Conservation (phyloP, 2,888 invertebrate species). For the Lottia gigantea region DNA sequence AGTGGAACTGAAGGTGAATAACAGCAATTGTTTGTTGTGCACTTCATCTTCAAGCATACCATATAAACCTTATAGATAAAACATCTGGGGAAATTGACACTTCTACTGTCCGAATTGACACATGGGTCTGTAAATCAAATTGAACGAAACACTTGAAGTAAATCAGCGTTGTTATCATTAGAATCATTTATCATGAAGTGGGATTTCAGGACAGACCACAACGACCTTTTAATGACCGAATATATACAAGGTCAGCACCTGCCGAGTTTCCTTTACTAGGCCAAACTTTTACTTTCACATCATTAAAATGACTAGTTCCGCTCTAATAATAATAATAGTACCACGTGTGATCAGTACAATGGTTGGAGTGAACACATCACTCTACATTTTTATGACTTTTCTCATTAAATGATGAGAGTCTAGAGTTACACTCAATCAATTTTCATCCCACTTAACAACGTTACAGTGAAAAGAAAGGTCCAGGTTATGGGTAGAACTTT, state of each 20-base stretch:
- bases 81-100: background rate
- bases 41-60: too few species aligned
- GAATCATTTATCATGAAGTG: constrained; percentile 4
- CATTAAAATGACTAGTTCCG: too few species aligned
- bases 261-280: background rate
- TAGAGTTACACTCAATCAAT: constrained; percentile 10
- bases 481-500: background rate
- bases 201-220: background rate
- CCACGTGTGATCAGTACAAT: constrained; percentile 4
- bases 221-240: background rate
- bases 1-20: too few species aligned
- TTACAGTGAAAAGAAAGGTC: constrained; percentile 2
- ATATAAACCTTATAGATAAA: background rate
- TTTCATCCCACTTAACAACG: constrained; percentile 6
- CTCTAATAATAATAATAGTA: background rate
- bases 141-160: constrained; percentile 4
- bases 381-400: constrained; percentile 11
- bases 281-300: constrained; percentile 1
- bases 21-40: too few species aligned
- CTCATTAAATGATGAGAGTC: constrained; percentile 10
- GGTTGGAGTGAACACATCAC: background rate
- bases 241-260: constrained; percentile 4
- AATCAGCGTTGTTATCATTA: background rate
- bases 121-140: constrained; percentile 3
- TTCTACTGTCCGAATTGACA: constrained; percentile 6